These are phyloP conservation scores for Dicranocentrus wangi DNA, from an alignment of 2,888 invertebrate species.

Conservation along the genomic window DNA sequence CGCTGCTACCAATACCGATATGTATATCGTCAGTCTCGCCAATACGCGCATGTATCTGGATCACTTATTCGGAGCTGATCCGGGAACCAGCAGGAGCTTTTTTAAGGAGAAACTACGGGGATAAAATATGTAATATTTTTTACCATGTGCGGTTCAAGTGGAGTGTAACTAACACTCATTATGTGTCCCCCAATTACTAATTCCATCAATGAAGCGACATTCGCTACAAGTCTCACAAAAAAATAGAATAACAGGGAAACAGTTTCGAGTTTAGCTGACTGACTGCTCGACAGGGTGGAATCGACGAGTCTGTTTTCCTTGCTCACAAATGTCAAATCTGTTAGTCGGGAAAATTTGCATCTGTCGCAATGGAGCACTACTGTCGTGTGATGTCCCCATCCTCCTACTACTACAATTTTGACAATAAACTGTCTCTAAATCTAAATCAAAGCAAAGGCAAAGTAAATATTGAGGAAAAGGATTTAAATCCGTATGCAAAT, in stretches of 20 bases:
- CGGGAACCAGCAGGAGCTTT: background rate
- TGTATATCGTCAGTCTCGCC: too few species aligned
- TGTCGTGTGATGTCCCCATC: too few species aligned
- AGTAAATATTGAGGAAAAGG: too few species aligned
- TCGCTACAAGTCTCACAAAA: background rate
- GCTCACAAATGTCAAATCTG: background rate
- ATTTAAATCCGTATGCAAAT: too few species aligned
- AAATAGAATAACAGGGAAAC: background rate
- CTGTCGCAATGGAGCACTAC: too few species aligned
- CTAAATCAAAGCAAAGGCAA: too few species aligned
- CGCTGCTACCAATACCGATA: too few species aligned
- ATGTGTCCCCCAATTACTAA: background rate
- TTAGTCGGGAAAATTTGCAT: conserved; percentile 7
- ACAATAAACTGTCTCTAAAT: too few species aligned
- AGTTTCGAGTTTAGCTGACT: background rate
- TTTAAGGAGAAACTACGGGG: background rate
- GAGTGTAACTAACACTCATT: conserved; percentile 7
- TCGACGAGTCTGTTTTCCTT: background rate
- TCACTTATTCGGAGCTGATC: background rate
- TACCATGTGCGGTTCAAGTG: background rate
- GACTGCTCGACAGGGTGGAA: background rate
- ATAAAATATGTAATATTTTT: background rate
- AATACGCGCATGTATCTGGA: background rate
- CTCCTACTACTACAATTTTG: too few species aligned
- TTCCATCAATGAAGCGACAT: background rate